phyloP scores from a whole-genome alignment of 1,140 invertebrate species.

The Pemphigus obesinymphae region DNA sequence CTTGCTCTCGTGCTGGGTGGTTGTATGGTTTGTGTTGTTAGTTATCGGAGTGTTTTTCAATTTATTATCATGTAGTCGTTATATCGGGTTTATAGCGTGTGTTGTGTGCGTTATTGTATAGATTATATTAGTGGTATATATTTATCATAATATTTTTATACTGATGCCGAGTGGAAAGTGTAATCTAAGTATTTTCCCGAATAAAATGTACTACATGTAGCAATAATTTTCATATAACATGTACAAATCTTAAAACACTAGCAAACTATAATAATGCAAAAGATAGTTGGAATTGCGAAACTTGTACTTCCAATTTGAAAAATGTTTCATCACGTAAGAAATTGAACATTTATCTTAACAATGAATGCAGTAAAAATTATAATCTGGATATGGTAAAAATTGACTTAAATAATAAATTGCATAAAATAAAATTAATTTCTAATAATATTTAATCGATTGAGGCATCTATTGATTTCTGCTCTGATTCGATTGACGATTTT shows the following conservation, averaged over 20 bases:
- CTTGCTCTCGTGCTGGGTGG: no score
- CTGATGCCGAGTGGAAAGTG: background rate
- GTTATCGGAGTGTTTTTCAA: no score
- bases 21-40: no score
- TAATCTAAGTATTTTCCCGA: background rate
- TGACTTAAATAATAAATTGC: background rate
- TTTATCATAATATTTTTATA: no score
- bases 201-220: background rate
- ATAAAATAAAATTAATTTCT: background rate
- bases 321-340: background rate
- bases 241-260: background rate
- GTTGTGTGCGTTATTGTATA: no score
- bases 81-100: no score
- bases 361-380: background rate
- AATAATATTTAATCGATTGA: background rate
- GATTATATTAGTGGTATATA: no score
- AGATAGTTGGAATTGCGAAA: background rate
- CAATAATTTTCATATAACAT: no score
- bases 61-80: no score
- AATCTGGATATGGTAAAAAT: background rate
- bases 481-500: background rate
- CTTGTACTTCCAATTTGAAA: background rate
- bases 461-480: background rate
- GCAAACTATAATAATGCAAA: background rate
- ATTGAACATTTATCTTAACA: no score